phyloP scores from a whole-genome alignment of 2,888 invertebrate genomes.

The Zygothrica quintamaculata region DNA sequence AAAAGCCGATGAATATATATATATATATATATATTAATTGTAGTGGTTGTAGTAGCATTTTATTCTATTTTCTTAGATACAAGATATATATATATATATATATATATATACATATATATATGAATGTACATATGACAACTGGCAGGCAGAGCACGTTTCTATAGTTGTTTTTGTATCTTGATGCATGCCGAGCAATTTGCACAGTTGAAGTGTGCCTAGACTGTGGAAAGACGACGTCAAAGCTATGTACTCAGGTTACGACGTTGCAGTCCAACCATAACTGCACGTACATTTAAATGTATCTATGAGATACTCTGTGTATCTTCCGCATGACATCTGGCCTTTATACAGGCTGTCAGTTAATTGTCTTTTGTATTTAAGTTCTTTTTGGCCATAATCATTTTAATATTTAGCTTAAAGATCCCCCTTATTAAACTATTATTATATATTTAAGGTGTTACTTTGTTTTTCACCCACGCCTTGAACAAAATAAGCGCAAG shows the following conservation, averaged over 20 bases:
- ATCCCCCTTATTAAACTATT: constrained; percentile 39
- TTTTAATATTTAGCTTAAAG: constrained; percentile 18
- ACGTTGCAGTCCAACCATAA: constrained; percentile 68
- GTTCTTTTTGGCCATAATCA: constrained; percentile 20
- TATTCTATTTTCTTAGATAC: constrained; percentile 53
- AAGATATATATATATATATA: too few species aligned
- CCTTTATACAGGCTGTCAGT: constrained; percentile 14
- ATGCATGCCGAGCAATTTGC: constrained; percentile 63
- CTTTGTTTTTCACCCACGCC: constrained; percentile 45
- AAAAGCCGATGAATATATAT: constrained; percentile 22
- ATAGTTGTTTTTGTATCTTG: constrained; percentile 54
- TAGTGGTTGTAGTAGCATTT: constrained; percentile 11
- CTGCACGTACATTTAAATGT: constrained; percentile 57
- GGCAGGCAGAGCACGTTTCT: constrained; percentile 67
- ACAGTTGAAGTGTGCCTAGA: constrained; percentile 78
- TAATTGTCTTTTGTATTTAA: constrained; percentile 8
- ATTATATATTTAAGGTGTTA: constrained; percentile 32
- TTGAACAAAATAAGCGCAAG: constrained; percentile 41
- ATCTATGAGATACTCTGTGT: constrained; percentile 48
- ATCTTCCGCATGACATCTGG: constrained; percentile 69
- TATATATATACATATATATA: too few species aligned
- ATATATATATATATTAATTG: constrained; percentile 13
- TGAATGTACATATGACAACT: constrained; percentile 72
- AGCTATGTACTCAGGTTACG: constrained; percentile 65
- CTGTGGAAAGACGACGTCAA: constrained; percentile 74